Percentiles rank a stretch among this genome's conserved stretches.
These are phyloP conservation scores for Penaeus vannamei DNA, from an alignment of 1,140 invertebrate genomes.

Conservation along the genomic window DNA sequence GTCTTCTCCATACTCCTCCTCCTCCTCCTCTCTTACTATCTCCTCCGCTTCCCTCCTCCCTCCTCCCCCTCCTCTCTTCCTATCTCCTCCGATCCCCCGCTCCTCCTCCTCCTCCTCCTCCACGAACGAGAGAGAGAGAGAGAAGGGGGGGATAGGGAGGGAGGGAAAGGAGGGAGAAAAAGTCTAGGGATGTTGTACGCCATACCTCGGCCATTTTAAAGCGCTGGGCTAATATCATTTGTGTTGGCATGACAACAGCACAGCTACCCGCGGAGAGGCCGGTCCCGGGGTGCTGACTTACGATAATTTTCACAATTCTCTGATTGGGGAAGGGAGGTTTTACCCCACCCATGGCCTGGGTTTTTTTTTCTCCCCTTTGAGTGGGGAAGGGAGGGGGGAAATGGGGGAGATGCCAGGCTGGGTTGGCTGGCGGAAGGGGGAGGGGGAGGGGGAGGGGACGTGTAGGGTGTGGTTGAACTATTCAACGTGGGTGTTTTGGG, in stretches of 20 bases:
- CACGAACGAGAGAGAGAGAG: no score
- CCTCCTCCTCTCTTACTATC: not conserved
- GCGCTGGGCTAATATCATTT: constrained; percentile 63
- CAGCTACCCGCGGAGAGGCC: constrained; percentile 56
- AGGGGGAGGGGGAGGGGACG: constrained; percentile 9
- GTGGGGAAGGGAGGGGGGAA: not conserved
- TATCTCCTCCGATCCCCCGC: no score
- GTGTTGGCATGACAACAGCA: constrained; percentile 65
- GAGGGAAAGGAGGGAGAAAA: not conserved
- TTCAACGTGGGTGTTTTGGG: constrained; percentile 12
- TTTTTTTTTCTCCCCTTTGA: not conserved
- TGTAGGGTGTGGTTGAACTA: constrained; percentile 23
- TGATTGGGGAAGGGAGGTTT: not conserved
- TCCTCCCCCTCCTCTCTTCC: no score
- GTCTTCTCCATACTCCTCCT: not conserved
- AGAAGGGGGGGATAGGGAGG: no score
- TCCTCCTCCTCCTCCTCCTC: no score
- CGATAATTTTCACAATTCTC: constrained; percentile 52
- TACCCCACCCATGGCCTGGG: not conserved
- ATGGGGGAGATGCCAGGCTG: not conserved
- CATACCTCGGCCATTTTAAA: constrained; percentile 63
- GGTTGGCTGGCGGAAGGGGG: not conserved
- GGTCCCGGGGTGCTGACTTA: constrained; percentile 12
- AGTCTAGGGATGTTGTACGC: constrained; percentile 56
- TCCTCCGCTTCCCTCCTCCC: not conserved